Conservation (phyloP, 2,888 invertebrate genomes). For the Cosmorhoe ocellata region DNA sequence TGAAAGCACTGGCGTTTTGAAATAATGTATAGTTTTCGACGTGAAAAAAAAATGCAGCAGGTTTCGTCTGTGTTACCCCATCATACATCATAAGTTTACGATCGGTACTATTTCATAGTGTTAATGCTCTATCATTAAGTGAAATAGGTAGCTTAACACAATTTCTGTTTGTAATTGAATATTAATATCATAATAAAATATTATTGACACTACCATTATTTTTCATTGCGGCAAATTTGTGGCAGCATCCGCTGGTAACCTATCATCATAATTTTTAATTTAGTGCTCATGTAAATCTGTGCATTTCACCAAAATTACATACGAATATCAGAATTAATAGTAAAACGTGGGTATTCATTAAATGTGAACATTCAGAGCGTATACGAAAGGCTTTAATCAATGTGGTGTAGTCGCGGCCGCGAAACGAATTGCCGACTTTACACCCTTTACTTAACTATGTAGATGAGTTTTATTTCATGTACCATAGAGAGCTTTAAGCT, state of each 20-base stretch:
- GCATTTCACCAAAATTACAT: constrained; percentile 47
- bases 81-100: background rate
- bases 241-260: constrained; percentile 26
- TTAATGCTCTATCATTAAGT: constrained; percentile 11
- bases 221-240: constrained; percentile 33
- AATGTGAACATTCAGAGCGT: constrained; percentile 53
- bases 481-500: constrained; percentile 1
- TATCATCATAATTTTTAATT: constrained; percentile 38
- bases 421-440: constrained; percentile 50
- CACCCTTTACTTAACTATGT: constrained; percentile 43
- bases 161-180: constrained; percentile 23
- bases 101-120: background rate
- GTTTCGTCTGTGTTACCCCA: too few species aligned
- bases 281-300: constrained; percentile 27
- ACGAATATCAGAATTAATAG: constrained; percentile 49
- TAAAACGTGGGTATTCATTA: constrained; percentile 52
- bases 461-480: constrained; percentile 53
- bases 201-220: constrained; percentile 29
- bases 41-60: too few species aligned
- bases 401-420: constrained; percentile 47
- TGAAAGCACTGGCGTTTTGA: too few species aligned
- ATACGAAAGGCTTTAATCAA: constrained; percentile 58
- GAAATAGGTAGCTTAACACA: constrained; percentile 18
- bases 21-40: too few species aligned
- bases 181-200: constrained; percentile 29